Percentiles rank a stretch among this genome's conserved stretches.
phyloP scores from a whole-genome alignment of 2,888 invertebrate genomes.

The Torymus tubicola region DNA sequence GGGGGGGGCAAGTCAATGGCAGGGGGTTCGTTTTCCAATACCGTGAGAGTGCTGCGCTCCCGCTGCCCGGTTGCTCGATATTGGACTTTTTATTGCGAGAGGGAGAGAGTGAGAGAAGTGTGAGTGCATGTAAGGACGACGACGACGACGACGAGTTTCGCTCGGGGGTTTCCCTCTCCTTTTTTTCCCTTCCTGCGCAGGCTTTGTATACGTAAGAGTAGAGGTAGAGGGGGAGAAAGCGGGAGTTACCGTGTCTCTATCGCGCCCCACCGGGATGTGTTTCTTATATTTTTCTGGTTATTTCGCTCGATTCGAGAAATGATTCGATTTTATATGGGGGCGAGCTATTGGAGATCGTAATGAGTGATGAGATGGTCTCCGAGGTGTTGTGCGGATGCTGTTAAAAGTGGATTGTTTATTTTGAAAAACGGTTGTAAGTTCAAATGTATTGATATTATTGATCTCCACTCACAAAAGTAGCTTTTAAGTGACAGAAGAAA shows the following conservation, averaged over 20 bases:
- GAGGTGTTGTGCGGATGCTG: no score
- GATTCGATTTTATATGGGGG: slow-evolving; percentile 28
- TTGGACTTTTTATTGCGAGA: slow-evolving; percentile 63
- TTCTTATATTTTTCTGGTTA: not conserved
- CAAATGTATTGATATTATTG: no score
- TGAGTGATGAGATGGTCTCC: no score
- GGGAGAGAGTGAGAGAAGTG: not conserved
- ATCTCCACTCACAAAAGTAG: no score
- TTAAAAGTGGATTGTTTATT: no score
- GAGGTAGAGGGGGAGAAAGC: not conserved
- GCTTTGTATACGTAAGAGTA: not conserved
- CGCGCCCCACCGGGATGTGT: not conserved
- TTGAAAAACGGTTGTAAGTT: no score
- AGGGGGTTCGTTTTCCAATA: slow-evolving; percentile 57
- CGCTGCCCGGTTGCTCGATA: slow-evolving; percentile 55
- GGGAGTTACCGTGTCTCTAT: not conserved
- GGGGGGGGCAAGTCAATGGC: slow-evolving; percentile 51
- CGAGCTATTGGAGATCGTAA: no score
- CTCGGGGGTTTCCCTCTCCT: no score
- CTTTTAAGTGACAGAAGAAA: no score
- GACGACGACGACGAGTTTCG: no score
- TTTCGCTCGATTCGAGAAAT: not conserved
- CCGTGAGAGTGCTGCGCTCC: slow-evolving; percentile 45
- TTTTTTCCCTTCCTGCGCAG: no score
- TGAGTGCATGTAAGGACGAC: slow-evolving; percentile 25